Evolutionary conservation across 2,888 invertebrate genomes (phyloP).

Genomic region (Dicyrtomina minuta): DNA sequence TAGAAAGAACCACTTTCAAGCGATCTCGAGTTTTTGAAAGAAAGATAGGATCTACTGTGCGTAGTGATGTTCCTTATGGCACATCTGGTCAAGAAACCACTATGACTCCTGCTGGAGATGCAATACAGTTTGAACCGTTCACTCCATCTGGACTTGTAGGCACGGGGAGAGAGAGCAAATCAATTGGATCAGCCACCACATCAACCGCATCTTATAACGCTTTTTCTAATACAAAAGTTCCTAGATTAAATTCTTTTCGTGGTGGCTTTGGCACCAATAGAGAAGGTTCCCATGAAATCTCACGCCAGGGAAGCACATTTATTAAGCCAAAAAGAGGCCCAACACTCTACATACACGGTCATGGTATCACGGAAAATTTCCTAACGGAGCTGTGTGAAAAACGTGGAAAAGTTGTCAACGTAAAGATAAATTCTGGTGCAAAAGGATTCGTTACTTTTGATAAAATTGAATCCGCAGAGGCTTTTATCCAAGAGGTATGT

Average conservation of each 20-base stretch:
- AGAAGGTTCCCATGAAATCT: constrained; percentile 8
- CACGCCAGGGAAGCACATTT: constrained; percentile 10
- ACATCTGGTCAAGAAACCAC: constrained; percentile 40
- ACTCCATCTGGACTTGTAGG: constrained; percentile 31
- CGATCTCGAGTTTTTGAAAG: constrained; percentile 78
- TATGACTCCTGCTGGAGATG: constrained; percentile 13
- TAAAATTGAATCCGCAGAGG: constrained; percentile 79
- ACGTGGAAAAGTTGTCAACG: constrained; percentile 48
- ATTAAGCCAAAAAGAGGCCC: constrained; percentile 71
- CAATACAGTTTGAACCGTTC: constrained; percentile 45
- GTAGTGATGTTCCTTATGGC: constrained; percentile 29
- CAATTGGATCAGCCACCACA: too few relatives aligned
- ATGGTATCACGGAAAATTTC: constrained; percentile 76
- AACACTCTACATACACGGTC: constrained; percentile 79
- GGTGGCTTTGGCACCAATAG: constrained; percentile 14
- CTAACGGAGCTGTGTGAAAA: constrained; percentile 57
- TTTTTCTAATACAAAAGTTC: background rate
- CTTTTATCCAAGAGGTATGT: constrained; percentile 72
- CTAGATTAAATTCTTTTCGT: constrained; percentile 21
- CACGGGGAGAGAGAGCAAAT: background rate
- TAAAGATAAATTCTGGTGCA: constrained; percentile 54
- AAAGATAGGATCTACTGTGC: constrained; percentile 65
- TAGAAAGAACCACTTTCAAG: constrained; percentile 88
- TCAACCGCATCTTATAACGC: too few relatives aligned
- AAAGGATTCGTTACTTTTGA: constrained; percentile 87